phyloP scores from a whole-genome alignment of 1,140 invertebrate genomes.

The Drosophila quadrilineata region DNA sequence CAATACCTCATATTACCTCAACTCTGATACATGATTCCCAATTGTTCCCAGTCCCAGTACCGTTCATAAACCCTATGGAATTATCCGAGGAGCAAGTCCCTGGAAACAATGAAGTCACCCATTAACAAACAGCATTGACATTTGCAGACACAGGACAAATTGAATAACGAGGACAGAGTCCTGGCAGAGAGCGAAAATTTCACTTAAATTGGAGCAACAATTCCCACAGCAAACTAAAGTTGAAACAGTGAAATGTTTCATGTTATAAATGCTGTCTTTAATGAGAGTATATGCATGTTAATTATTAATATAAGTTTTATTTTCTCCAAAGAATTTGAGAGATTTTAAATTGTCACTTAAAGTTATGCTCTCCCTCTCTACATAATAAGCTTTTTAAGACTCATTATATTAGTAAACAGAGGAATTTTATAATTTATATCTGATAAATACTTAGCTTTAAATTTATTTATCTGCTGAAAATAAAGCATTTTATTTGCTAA shows the following conservation, averaged over 20 bases:
- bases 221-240: slow-evolving; percentile 18
- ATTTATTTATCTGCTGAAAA: no score
- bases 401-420: not conserved
- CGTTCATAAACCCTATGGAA: slow-evolving; percentile 28
- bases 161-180: slow-evolving; percentile 51
- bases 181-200: slow-evolving; percentile 4
- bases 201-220: slow-evolving; percentile 5
- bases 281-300: no score
- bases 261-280: no score
- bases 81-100: slow-evolving; percentile 1
- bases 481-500: not conserved
- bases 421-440: not conserved
- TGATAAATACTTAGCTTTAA: no score
- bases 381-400: not conserved
- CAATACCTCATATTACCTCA: not conserved
- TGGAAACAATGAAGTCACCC: slow-evolving; percentile 14
- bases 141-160: slow-evolving; percentile 54
- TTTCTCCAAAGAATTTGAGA: no score
- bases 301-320: no score
- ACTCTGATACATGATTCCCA: not conserved
- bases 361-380: no score
- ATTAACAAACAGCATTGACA: slow-evolving; percentile 43
- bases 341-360: no score
- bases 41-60: slow-evolving; percentile 1
- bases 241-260: no score